Evolutionary conservation across 2,113 vertebrate species (phyloP).

Genomic region (Eonycteris spelaea): DNA sequence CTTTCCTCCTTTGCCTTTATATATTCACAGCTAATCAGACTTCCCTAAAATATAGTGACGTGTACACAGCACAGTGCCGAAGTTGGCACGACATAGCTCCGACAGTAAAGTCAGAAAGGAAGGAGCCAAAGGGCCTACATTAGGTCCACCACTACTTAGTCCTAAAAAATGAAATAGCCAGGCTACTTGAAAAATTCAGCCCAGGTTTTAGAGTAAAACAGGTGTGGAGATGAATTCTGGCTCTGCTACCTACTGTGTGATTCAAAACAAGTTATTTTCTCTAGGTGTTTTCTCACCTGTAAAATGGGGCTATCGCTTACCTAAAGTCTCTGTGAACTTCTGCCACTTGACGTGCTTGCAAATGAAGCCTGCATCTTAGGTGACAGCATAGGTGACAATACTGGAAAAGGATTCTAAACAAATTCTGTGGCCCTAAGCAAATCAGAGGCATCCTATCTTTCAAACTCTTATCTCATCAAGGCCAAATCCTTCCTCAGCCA

Average conservation of each 20-base stretch:
- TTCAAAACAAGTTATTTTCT: not conserved
- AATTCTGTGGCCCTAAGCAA: not conserved
- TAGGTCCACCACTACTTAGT: not conserved
- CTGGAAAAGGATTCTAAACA: not conserved
- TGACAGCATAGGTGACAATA: not conserved
- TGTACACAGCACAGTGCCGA: not conserved
- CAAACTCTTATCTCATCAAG: not conserved
- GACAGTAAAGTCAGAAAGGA: slow-evolving; percentile 9
- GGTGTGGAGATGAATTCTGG: not conserved
- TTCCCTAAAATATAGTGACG: not conserved
- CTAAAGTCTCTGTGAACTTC: not conserved
- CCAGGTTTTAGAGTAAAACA: not conserved
- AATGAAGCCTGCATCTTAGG: not conserved
- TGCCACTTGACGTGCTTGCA: not conserved
- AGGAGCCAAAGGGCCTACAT: not conserved
- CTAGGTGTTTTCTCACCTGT: not conserved
- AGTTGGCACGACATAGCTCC: not conserved
- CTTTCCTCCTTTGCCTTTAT: not conserved
- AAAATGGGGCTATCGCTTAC: not conserved
- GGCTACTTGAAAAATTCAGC: not conserved
- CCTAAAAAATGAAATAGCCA: not conserved
- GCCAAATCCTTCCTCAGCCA: slow-evolving; percentile 8
- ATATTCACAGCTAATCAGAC: not conserved
- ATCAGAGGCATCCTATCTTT: not conserved
- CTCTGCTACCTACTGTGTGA: not conserved